phyloP scores from a whole-genome alignment of 2,888 invertebrate genomes.

The Rhimphoctona megacephalus region DNA sequence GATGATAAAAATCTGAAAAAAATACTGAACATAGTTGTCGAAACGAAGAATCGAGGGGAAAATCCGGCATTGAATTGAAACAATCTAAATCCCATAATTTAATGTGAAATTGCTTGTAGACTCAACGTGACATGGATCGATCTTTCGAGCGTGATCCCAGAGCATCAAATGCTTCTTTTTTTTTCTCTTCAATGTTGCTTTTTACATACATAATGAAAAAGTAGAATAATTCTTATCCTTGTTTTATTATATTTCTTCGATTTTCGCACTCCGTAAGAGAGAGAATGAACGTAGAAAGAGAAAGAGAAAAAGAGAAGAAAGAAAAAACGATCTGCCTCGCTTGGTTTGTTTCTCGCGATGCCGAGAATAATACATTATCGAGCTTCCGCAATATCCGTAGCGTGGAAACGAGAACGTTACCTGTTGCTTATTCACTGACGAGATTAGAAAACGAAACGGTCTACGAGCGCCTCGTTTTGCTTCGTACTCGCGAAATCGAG shows the following conservation, averaged over 20 bases:
- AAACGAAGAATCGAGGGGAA: too few relatives aligned
- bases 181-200: background rate
- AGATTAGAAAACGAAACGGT: conserved; percentile 64
- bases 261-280: conserved; percentile 30
- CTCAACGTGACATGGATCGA: conserved; percentile 5
- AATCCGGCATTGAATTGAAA: too few relatives aligned
- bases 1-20: too few relatives aligned
- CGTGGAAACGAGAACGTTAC: conserved; percentile 64
- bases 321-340: conserved; percentile 14
- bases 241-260: conserved; percentile 27
- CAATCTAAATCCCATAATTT: background rate
- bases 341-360: conserved; percentile 58
- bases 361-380: conserved; percentile 48
- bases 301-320: background rate
- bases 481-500: conserved; percentile 62
- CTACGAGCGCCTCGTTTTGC: conserved; percentile 46
- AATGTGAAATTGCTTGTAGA: background rate
- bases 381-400: conserved; percentile 52
- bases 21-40: too few relatives aligned
- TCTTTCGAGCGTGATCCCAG: conserved; percentile 45
- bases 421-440: background rate
- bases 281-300: background rate
- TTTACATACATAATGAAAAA: conserved; percentile 3
- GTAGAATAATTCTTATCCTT: conserved; percentile 35
- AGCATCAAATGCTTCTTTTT: conserved; percentile 35